A percentile compares a stretch with the other conserved stretches of the same genome.
phyloP scores from a whole-genome alignment of 2,888 invertebrate species.

The Mellilla xanthometata region DNA sequence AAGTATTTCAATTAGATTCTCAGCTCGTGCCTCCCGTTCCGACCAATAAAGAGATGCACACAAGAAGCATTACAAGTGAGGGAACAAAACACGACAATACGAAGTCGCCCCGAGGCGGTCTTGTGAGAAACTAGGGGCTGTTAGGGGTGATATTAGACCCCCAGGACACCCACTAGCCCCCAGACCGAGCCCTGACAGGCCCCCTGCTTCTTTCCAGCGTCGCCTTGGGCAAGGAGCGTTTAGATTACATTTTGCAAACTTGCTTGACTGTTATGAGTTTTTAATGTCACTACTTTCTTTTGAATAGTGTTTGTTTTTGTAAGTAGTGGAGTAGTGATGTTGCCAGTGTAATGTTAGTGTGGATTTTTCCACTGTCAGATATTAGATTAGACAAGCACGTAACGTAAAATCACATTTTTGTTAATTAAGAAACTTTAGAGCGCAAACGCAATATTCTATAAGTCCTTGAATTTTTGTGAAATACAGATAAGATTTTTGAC shows the following conservation, averaged over 20 bases:
- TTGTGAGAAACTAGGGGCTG: conserved; percentile 24
- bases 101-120: conserved; percentile 31
- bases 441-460: too few species aligned
- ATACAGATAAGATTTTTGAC: too few species aligned
- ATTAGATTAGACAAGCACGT: too few species aligned
- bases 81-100: conserved; percentile 19
- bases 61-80: conserved; percentile 17
- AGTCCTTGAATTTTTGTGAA: too few species aligned
- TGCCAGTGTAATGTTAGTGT: neutral
- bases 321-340: conserved; percentile 9
- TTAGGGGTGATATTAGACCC: conserved; percentile 21
- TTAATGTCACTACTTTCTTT: conserved; percentile 35
- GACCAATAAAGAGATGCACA: conserved; percentile 9
- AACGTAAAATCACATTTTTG: too few species aligned
- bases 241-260: conserved; percentile 39
- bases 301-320: conserved; percentile 30
- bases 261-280: conserved; percentile 33
- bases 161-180: neutral
- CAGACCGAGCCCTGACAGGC: neutral
- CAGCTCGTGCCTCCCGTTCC: neutral
- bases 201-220: conserved; percentile 13
- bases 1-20: conserved; percentile 1
- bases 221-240: conserved; percentile 39
- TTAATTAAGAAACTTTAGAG: too few species aligned
- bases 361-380: too few species aligned